phyloP scores from a whole-genome alignment of 2,888 invertebrate species.

The Agrochola circellaris region DNA sequence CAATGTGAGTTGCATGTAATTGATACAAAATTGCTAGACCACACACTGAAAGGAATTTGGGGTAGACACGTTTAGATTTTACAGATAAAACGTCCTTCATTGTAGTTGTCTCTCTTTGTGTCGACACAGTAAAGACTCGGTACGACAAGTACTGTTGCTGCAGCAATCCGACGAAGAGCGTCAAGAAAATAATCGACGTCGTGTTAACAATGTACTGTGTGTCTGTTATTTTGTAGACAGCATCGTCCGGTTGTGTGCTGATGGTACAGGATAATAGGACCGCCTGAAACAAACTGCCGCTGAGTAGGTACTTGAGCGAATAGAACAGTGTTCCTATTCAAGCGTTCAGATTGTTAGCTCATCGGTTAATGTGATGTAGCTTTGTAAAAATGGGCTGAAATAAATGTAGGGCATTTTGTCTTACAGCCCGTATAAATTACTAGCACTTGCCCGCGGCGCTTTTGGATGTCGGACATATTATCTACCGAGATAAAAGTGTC shows the following conservation, averaged over 20 bases:
- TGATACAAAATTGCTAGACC: too few relatives aligned
- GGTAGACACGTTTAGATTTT: neutral
- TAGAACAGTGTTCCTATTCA: neutral
- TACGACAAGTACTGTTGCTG: neutral
- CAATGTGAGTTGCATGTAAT: neutral
- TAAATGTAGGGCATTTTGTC: neutral
- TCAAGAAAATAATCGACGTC: slow-evolving; percentile 34
- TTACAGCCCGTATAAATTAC: neutral
- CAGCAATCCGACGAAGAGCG: neutral
- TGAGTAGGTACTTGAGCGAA: slow-evolving; percentile 5
- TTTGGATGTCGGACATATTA: too few relatives aligned
- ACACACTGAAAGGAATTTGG: neutral
- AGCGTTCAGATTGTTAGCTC: neutral
- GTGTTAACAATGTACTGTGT: slow-evolving; percentile 29
- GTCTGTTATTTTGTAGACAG: slow-evolving; percentile 12
- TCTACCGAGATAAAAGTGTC: neutral
- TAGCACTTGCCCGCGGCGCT: neutral
- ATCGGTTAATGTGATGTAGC: neutral
- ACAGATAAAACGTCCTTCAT: neutral
- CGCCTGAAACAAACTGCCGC: slow-evolving; percentile 20
- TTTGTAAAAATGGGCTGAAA: neutral
- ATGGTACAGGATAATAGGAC: neutral
- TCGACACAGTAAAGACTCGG: neutral
- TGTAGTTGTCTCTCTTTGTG: slow-evolving; percentile 17
- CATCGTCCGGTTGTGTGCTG: slow-evolving; percentile 15